phyloP scores from a whole-genome alignment of 1,140 invertebrate species.

The Bombus affinis region DNA sequence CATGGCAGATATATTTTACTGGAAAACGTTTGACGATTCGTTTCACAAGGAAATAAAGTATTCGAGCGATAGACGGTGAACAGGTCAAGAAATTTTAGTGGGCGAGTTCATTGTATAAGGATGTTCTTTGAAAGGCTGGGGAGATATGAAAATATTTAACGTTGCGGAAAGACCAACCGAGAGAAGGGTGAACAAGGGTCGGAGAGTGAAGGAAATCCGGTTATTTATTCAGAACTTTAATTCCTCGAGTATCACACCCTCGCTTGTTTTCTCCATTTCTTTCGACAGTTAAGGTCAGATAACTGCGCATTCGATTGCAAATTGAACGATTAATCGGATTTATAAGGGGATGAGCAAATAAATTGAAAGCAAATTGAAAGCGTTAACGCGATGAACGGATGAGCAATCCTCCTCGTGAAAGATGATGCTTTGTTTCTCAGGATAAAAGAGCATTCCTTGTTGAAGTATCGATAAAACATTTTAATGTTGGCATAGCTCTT shows the following conservation, averaged over 20 bases:
- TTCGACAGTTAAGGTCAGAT: background rate
- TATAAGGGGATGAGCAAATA: background rate
- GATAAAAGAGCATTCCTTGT: background rate
- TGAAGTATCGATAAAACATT: background rate
- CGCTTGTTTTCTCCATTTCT: too few relatives aligned
- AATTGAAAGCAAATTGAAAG: background rate
- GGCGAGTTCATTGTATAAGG: background rate
- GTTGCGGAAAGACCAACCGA: background rate
- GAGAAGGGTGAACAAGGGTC: background rate
- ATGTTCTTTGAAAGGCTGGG: background rate
- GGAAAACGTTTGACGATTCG: background rate
- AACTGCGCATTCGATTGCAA: background rate
- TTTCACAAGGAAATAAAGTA: background rate
- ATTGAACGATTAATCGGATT: slow-evolving; percentile 10
- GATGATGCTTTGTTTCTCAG: background rate
- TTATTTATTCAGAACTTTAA: background rate
- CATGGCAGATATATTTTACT: background rate
- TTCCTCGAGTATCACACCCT: background rate
- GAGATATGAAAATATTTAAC: background rate
- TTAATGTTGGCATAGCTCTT: background rate
- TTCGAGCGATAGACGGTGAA: background rate
- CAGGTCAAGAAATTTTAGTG: background rate
- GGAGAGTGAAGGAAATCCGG: background rate
- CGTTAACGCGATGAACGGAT: background rate
- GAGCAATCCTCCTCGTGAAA: background rate